Evolutionary conservation across 2,113 vertebrate genomes (phyloP), one percentile per base, ranked within the genome.

Genomic region (Platysternon megacephalum): DNA sequence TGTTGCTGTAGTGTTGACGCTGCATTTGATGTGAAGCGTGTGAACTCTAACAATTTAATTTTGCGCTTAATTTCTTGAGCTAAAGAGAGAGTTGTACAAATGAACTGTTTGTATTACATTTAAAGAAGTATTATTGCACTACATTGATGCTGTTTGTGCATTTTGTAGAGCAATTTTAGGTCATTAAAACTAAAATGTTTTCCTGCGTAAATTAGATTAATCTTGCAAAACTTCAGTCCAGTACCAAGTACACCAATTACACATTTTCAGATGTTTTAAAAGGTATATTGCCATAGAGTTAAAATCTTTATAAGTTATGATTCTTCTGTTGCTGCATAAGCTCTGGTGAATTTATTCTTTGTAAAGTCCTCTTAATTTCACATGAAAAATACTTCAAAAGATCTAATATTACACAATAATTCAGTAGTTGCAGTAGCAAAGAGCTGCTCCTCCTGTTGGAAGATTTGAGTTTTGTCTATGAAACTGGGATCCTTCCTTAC

Each of bases 11-110:
- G 4, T 82, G 76, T 68, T 89, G 84, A 68, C 82, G 21, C 9
- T 90, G 8, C 29, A 51, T 81, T 86, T 84, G 78, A 61, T 46
- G 53, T 86, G 39, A 92, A 92, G 49, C 61, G 91, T 97, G 52
- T 95, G 55, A 89, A 84, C 88, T 80, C 21, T n/a, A 96, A 85
- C 24, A 91, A 86, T 53, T 86, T 65, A 90, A 95, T 93, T 94
- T 88, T 94, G 49, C 7, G 48, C 82, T 83, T 92, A 89, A 94
- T 95, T 96, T 93, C 80, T 92, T 93, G 78, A 79, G 55, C 29
- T 89, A 92, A 91, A 94, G 32, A 86, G 53, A 68, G 49, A 85
- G 28, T 35, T 91, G 51, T 87, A 85, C 48, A 91, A 95, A 84
- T 85, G 13, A 49, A 82, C 19, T 24, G 7, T 49, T 94, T 91